Evolutionary conservation across 2,888 invertebrate species (phyloP).

Genomic region (Agrilus cyanescens): DNA sequence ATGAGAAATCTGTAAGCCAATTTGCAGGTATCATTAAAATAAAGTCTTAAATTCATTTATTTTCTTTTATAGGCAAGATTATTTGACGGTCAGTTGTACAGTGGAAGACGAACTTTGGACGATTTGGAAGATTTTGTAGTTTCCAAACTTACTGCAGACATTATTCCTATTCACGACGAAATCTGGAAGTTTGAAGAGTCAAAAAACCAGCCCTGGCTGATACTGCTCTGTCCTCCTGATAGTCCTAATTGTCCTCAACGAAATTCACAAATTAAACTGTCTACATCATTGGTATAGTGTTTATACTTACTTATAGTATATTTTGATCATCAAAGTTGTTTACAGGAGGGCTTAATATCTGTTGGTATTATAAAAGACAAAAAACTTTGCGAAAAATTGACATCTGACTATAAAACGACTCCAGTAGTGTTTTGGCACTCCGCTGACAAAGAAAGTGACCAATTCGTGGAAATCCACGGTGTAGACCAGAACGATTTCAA

Average conservation of each 20-base stretch:
- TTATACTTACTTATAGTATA: background rate
- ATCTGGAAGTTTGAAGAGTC: slow-evolving; percentile 30
- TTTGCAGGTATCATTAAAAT: background rate
- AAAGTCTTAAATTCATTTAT: background rate
- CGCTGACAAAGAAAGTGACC: slow-evolving; percentile 17
- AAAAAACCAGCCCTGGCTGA: slow-evolving; percentile 39
- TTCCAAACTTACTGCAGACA: slow-evolving; percentile 39
- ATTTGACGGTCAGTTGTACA: slow-evolving; percentile 46
- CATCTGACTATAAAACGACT: slow-evolving; percentile 22
- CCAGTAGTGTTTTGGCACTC: slow-evolving; percentile 31
- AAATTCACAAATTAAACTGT: slow-evolving; percentile 50
- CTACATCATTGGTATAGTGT: slow-evolving; percentile 54
- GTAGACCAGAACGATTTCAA: slow-evolving; percentile 35
- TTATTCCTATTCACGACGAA: slow-evolving; percentile 32
- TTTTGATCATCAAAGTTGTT: slow-evolving; percentile 8
- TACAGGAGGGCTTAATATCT: slow-evolving; percentile 38
- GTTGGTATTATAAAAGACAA: slow-evolving; percentile 38
- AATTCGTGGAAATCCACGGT: slow-evolving; percentile 17
- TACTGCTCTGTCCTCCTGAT: slow-evolving; percentile 45
- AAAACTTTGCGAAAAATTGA: slow-evolving; percentile 37
- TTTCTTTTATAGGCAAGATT: slow-evolving; percentile 34
- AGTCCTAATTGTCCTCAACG: slow-evolving; percentile 42
- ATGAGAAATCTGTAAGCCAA: slow-evolving; percentile 32
- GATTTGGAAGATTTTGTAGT: slow-evolving; percentile 52
- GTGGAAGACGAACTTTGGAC: slow-evolving; percentile 46